phyloP scores from a whole-genome alignment of 2,113 vertebrate species.

The Podarcis cretensis region DNA sequence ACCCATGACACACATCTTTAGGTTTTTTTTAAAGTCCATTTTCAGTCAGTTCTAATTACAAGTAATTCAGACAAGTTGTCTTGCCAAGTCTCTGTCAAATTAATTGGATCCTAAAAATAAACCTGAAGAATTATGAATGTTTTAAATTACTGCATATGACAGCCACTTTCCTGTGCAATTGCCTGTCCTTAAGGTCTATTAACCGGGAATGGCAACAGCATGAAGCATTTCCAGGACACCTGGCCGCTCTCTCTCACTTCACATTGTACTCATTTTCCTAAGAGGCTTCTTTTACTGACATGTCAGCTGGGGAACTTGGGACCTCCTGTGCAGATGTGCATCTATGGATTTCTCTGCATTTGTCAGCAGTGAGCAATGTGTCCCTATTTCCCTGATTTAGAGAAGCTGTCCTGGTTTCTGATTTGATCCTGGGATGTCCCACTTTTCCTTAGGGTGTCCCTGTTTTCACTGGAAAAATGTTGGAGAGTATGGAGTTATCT shows the following conservation, averaged over 20 bases:
- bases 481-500: too few relatives aligned
- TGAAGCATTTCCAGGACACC: neutral
- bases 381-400: too few relatives aligned
- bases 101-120: neutral
- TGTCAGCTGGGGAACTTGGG: too few relatives aligned
- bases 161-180: conserved; percentile 36
- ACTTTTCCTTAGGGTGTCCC: too few relatives aligned
- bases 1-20: conserved; percentile 7
- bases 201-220: neutral
- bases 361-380: neutral
- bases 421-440: too few relatives aligned
- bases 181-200: conserved; percentile 1
- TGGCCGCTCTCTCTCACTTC: neutral
- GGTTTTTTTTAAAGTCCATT: neutral
- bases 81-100: neutral
- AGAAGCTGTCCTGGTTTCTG: too few relatives aligned
- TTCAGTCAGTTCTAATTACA: neutral
- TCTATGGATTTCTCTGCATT: neutral
- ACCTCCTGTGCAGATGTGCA: neutral
- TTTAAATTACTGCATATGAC: conserved; percentile 25
- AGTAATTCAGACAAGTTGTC: neutral
- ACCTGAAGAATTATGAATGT: neutral
- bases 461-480: too few relatives aligned
- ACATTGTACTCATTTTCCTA: neutral
- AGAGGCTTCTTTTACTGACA: neutral